Evolutionary conservation across 2,113 vertebrate genomes (phyloP).

Genomic region (Apeltes quadracus): DNA sequence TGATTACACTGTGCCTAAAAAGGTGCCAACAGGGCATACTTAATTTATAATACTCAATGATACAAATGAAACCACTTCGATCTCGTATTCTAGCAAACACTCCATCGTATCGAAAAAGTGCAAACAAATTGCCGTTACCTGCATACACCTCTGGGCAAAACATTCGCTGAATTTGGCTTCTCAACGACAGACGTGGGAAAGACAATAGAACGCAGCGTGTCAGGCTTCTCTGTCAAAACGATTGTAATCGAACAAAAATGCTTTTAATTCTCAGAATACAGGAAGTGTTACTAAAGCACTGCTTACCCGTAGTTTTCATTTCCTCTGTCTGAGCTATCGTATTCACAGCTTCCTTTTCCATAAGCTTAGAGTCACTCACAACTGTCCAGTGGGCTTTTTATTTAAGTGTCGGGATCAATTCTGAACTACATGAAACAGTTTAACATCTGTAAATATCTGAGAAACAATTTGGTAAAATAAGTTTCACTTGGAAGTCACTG

Average conservation of each 20-base stretch:
- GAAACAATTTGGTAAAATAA: not conserved
- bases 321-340: constrained; percentile 35
- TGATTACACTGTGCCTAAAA: not conserved
- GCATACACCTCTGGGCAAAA: constrained; percentile 73
- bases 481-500: not conserved
- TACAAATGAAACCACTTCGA: not conserved
- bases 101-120: not conserved
- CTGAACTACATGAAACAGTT: not conserved
- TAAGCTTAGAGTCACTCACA: not conserved
- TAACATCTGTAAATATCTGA: not conserved
- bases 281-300: constrained; percentile 52
- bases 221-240: not conserved
- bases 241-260: not conserved
- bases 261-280: constrained; percentile 36
- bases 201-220: not conserved
- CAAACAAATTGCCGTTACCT: constrained; percentile 63
- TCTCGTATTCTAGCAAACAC: not conserved
- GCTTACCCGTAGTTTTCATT: constrained; percentile 49
- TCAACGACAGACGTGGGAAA: not conserved
- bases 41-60: not conserved
- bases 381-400: not conserved
- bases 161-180: constrained; percentile 54
- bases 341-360: constrained; percentile 51
- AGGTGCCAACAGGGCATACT: not conserved
- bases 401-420: not conserved